Conservation (phyloP, 2,888 invertebrate species). For the Polymixis flavicincta region DNA sequence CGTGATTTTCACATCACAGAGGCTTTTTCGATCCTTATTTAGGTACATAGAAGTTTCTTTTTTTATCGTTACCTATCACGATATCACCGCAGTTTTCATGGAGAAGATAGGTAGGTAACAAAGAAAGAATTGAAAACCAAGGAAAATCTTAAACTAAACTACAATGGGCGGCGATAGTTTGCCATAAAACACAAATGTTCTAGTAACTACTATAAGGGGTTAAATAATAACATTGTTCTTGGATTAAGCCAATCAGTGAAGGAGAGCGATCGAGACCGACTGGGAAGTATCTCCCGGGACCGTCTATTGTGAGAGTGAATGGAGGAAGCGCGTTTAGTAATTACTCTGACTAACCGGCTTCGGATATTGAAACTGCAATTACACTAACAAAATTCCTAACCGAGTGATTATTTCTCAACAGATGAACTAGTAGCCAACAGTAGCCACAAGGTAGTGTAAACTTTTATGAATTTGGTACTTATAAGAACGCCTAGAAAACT, state of each 20-base stretch:
- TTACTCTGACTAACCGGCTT: slow-evolving; percentile 35
- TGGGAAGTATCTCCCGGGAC: slow-evolving; percentile 50
- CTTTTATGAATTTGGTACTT: not conserved
- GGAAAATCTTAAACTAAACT: not conserved
- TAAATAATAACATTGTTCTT: slow-evolving; percentile 45
- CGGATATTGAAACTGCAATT: slow-evolving; percentile 37
- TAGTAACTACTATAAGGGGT: slow-evolving; percentile 12
- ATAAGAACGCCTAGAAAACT: not conserved
- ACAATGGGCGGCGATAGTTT: not conserved
- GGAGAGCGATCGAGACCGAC: slow-evolving; percentile 33
- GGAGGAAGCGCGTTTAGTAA: slow-evolving; percentile 47
- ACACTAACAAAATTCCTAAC: slow-evolving; percentile 3
- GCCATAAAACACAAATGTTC: slow-evolving; percentile 10
- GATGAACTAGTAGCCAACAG: not conserved
- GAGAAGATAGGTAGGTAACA: not conserved
- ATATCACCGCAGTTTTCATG: not conserved
- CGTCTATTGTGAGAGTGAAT: slow-evolving; percentile 46
- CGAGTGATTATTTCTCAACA: not conserved
- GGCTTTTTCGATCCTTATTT: not conserved
- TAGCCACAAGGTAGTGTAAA: not conserved
- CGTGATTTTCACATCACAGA: not conserved
- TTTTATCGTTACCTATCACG: not conserved
- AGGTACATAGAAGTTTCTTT: not conserved
- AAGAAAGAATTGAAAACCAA: not conserved
- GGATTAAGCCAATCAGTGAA: slow-evolving; percentile 47